A percentile compares a stretch with the other conserved stretches of the same genome.
Evolutionary conservation across 2,113 vertebrate genomes (phyloP).

Genomic region (Epinephelus fuscoguttatus): DNA sequence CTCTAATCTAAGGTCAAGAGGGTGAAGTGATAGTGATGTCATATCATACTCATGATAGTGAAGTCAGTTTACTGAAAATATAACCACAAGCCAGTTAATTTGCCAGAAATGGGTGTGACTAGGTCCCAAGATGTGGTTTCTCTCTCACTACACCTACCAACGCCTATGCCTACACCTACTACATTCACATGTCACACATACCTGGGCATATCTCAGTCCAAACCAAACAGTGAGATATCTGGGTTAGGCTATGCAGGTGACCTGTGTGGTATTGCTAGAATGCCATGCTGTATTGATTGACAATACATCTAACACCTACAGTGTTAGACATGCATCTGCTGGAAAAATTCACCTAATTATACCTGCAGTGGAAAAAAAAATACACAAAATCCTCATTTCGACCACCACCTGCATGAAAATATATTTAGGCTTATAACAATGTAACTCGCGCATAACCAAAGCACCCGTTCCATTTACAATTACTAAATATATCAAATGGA

Average conservation of each 20-base stretch:
- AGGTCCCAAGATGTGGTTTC: neutral
- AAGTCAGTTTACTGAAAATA: constrained; percentile 26
- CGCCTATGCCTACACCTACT: neutral
- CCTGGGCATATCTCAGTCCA: constrained; percentile 7
- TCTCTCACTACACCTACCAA: neutral
- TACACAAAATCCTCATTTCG: neutral
- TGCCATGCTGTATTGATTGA: neutral
- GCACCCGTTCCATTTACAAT: neutral
- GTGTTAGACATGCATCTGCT: neutral
- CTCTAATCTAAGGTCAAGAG: neutral
- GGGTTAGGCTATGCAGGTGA: neutral
- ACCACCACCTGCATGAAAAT: neutral
- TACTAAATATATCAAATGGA: neutral
- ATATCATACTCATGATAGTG: neutral
- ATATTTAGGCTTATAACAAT: neutral
- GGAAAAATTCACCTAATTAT: neutral
- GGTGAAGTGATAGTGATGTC: no score
- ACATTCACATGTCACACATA: constrained; percentile 42
- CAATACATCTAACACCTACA: neutral
- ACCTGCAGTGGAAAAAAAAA: neutral
- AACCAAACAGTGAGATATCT: neutral
- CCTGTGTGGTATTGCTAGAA: neutral
- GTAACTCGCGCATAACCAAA: neutral
- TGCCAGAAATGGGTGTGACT: constrained; percentile 47
- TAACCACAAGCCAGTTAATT: constrained; percentile 3